A percentile compares a stretch with the other conserved stretches of the same genome.
Evolutionary conservation across 92 coral and sea anemone genomes (phyloP).

Genomic region (Porites cylindrica): DNA sequence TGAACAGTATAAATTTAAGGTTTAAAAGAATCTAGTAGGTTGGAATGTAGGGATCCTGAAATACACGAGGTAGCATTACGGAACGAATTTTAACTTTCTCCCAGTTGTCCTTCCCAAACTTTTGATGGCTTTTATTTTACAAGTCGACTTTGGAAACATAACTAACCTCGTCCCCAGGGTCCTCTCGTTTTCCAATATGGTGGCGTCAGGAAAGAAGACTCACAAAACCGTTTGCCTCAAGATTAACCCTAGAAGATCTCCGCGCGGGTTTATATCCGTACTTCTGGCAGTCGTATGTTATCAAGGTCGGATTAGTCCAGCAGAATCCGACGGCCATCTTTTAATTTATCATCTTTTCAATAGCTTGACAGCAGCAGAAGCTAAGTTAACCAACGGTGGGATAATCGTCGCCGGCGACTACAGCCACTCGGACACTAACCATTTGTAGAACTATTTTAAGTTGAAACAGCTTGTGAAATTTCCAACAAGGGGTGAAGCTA

Average conservation of each 20-base stretch:
- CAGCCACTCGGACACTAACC: constrained; percentile 38
- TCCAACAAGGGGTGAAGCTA: constrained; percentile 5
- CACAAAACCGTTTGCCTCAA: constrained; percentile 12
- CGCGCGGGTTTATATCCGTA: not conserved
- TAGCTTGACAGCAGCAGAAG: constrained; percentile 24
- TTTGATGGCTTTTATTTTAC: too few species aligned
- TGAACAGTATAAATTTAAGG: too few species aligned
- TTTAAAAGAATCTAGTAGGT: too few species aligned
- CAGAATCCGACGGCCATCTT: not conserved
- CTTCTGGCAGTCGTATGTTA: constrained; percentile 20
- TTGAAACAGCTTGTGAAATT: constrained; percentile 56
- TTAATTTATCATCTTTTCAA: not conserved
- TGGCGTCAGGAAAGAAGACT: too few species aligned
- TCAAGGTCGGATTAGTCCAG: constrained; percentile 39
- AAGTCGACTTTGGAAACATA: too few species aligned
- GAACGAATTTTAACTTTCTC: too few species aligned
- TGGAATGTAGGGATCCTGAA: too few species aligned
- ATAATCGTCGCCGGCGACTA: constrained; percentile 30
- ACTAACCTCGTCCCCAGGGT: too few species aligned
- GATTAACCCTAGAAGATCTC: constrained; percentile 5
- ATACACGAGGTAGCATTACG: too few species aligned
- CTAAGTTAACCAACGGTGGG: constrained; percentile 21
- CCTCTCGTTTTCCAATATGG: too few species aligned
- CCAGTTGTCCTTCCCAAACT: too few species aligned
- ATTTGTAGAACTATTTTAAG: constrained; percentile 38